A percentile compares a stretch with the other conserved stretches of the same genome.
Conservation (phyloP, 2,113 vertebrate species). For the Calidris pygmaea region DNA sequence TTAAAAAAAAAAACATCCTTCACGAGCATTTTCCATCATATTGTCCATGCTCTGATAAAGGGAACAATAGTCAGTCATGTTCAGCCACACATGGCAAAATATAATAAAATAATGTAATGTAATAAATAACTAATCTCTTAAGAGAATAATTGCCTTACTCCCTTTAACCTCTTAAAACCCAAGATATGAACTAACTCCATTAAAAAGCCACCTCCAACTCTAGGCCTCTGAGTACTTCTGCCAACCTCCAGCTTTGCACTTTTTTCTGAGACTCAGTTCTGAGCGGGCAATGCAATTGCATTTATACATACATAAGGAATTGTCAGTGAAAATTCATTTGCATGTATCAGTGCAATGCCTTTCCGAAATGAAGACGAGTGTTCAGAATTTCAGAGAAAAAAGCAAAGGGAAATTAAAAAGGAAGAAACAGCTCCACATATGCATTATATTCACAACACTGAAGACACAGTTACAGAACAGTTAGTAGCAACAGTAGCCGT, state of each 20-base stretch:
- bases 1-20: background rate
- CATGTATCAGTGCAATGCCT: background rate
- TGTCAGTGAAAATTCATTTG: background rate
- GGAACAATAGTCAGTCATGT: background rate
- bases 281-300: background rate
- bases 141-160: background rate
- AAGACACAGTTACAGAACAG: background rate
- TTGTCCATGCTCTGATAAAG: background rate
- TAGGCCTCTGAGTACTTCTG: background rate
- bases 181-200: background rate
- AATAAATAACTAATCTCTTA: background rate
- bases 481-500: background rate
- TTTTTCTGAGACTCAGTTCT: background rate
- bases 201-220: background rate
- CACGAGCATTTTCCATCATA: background rate
- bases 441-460: background rate
- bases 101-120: background rate
- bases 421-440: rapidly evolving
- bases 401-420: background rate
- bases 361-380: background rate
- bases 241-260: background rate
- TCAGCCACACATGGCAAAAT: background rate
- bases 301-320: background rate
- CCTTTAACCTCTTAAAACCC: background rate
- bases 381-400: background rate